Evolutionary conservation across 2,113 vertebrate species (phyloP), one percentile per base, ranked within the genome.

Genomic region (Nymphicus hollandicus): DNA sequence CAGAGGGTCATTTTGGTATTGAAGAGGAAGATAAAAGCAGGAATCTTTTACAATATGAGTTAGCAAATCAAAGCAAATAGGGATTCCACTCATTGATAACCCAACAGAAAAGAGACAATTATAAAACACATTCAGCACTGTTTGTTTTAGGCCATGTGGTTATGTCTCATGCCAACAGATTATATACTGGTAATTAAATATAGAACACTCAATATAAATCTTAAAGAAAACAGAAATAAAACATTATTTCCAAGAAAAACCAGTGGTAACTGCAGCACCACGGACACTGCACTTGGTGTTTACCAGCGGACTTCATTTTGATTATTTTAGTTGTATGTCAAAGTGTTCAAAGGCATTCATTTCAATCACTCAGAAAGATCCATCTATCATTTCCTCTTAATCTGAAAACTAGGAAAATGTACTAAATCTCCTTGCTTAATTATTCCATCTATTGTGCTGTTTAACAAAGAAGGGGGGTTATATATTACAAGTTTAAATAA

Each of bases 21-120:
- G 81, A 88, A 94, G 44, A 83, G 70, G 37, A 71, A 81, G 92
- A 96, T 91, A 93, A 95, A 96, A 97, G 91, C 71, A 88, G 55
- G 78, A 86, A 86, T 88, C 86, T 94, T 86, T 78, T 86, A 95
- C 71, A 91, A 78, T 58, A 92, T 74, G 39, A 93, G 41, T 64
- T 50, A 79, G 65, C 61, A 86, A 96, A 93, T 92, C 73, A 95
- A 82, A 88, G 87, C 82, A 95, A 96, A 91, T 44, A 78, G 41
- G 73, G 13, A 88, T 86, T 95, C 64, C 60, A 68, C 25, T 88
- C 61, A 33, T 37, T 55, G 64, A 78, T 87, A 91, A 91, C 50
- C 49, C 39, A 39, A 82, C 63, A 89, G 78, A 92, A 96, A 44
- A 71, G 29, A 68, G 50, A 74, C 29, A 68, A 31, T 52, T 55